Base-by-base conservation (phyloP, 1,140 invertebrate species). In the Ostrea edulis region DNA sequence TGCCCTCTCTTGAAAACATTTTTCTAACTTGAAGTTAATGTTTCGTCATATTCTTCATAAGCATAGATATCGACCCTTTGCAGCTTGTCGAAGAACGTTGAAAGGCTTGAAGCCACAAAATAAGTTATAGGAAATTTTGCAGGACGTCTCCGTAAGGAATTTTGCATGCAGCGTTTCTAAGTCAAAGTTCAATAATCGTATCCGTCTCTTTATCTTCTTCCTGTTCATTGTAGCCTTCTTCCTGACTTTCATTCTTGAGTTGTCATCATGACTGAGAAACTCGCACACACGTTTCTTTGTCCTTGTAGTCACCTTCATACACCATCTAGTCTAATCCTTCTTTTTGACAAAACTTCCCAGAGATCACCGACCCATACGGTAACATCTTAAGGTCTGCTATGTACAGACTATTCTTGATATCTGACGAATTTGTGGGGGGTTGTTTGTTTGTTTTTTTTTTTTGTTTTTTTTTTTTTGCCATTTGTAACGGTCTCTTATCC, bases 91-190 rank as follows among this genome's bases (percentile, higher is more conserved):
- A 22, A 86, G 54, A 2, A 81, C 53, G 51, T 81, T 44, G 44
- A 86, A 89, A 14, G 85, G 88, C 65, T 89, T 84, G 2, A 89
- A 65, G 7, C 44, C 54, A 52, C 88, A 89, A 53, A 89, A 89
- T n/a, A 86, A 29, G 35, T 85, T 86, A 22, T 86, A 89, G 11
- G 85, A 86, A 58, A 86, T 84, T 71, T 89, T 89, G 11, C 7
- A 71, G 29, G 84, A 35, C 29, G 14, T 35, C 86, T 89, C 88
- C 2, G 62, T 52, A 9, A 86, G 22, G 55, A 86, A 89, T 71
- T 89, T 89, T 0, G 54, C 8, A 35, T 89, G 88, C 2, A 86
- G 52, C 8, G 22, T 71, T 86, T 86, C 86, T 5, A 89, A 14
- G 22, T 86, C 82, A 44, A 84, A 29, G 71, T 44, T 54, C 54